These are phyloP conservation scores for Zaprionus vittiger DNA, from an alignment of 1,140 invertebrate genomes.

Conservation along the genomic window DNA sequence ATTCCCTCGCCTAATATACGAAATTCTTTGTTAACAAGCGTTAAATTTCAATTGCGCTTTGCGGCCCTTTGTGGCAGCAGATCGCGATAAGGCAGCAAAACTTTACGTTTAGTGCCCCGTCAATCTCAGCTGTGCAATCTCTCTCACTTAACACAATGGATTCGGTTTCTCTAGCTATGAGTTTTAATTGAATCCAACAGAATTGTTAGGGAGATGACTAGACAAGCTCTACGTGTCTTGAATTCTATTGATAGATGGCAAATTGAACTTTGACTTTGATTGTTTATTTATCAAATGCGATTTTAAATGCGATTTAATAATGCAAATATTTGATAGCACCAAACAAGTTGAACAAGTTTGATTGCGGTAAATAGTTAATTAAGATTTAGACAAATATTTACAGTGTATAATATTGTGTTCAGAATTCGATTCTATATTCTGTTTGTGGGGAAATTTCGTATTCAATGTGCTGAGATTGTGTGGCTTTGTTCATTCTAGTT, in stretches of 20 bases:
- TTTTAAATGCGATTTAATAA: background rate
- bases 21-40: conserved; percentile 46
- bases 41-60: conserved; percentile 22
- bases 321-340: background rate
- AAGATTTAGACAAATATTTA: background rate
- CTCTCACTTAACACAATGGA: conserved; percentile 6
- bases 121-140: conserved; percentile 39
- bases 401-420: background rate
- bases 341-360: background rate
- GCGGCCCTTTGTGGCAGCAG: conserved; percentile 35
- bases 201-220: background rate
- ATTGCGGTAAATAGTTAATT: background rate
- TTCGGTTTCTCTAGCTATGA: conserved; percentile 11
- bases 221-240: background rate
- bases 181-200: conserved; percentile 11
- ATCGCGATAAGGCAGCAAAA: conserved; percentile 28
- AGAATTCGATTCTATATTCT: background rate
- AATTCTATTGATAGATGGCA: background rate
- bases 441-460: background rate
- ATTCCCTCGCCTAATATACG: conserved; percentile 12
- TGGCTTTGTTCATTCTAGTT: background rate
- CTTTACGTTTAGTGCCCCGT: conserved; percentile 29
- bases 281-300: conserved; percentile 4
- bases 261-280: background rate
- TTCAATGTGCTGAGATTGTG: background rate